Conservation (phyloP, 2,113 vertebrate genomes). For the Bambusicola thoracicus region DNA sequence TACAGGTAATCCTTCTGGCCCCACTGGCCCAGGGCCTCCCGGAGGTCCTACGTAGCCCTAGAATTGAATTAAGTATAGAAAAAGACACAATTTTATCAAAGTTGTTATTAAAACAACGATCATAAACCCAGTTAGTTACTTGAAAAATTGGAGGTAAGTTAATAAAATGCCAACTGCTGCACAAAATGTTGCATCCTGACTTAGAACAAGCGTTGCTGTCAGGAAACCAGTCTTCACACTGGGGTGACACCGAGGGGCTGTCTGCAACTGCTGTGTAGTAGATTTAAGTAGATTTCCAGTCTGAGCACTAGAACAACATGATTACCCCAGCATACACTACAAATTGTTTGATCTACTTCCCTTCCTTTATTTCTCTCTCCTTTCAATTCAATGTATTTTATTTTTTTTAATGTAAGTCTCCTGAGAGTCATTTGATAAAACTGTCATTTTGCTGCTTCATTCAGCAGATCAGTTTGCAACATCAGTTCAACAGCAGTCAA, state of each 20-base stretch:
- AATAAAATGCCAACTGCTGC: background rate
- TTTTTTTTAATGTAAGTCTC: background rate
- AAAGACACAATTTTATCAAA: background rate
- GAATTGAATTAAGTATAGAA: constrained; percentile 51
- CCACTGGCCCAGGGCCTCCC: constrained; percentile 87
- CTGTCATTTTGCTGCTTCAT: background rate
- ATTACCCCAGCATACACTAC: background rate
- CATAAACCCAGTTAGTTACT: background rate
- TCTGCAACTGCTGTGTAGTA: background rate
- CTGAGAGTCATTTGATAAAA: background rate
- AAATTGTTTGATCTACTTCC: background rate
- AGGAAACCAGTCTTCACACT: background rate
- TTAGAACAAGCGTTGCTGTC: background rate
- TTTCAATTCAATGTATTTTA: background rate
- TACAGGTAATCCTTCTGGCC: constrained; percentile 88
- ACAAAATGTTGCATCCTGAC: background rate
- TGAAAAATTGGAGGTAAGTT: background rate
- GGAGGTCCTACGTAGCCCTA: constrained; percentile 93
- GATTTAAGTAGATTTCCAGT: background rate
- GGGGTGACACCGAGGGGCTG: background rate
- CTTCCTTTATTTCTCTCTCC: background rate
- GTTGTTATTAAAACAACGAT: background rate
- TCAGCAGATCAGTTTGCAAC: background rate
- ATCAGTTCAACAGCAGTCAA: background rate
- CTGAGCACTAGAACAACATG: background rate